Evolutionary conservation across 2,113 vertebrate genomes (phyloP).

Genomic region (Phodopus roborovskii): DNA sequence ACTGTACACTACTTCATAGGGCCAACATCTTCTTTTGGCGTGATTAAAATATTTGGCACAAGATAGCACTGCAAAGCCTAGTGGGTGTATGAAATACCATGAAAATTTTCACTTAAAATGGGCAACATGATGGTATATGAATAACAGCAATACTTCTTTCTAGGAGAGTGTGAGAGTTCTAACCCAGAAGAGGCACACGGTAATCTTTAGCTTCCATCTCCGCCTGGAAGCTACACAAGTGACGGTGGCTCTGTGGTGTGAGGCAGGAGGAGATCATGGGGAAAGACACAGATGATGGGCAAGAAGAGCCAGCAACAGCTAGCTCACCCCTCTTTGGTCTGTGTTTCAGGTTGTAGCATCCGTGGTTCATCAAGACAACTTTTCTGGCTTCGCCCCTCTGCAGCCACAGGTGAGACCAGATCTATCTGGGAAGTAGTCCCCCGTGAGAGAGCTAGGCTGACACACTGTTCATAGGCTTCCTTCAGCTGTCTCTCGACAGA

Average conservation of each 20-base stretch:
- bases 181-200: background rate
- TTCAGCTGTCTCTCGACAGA: fast-evolving
- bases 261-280: background rate
- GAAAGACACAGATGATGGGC: fast-evolving
- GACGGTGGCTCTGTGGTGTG: too few relatives aligned
- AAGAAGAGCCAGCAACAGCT: fast-evolving
- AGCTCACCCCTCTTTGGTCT: background rate
- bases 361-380: conserved; percentile 92
- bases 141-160: background rate
- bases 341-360: conserved; percentile 93
- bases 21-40: background rate
- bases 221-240: background rate
- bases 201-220: background rate
- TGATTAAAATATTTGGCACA: background rate
- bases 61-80: background rate
- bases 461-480: background rate
- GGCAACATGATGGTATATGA: background rate
- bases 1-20: too few relatives aligned
- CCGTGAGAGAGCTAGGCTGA: background rate
- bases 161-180: background rate
- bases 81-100: background rate
- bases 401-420: conserved; percentile 92
- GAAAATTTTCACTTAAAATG: background rate
- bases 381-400: conserved; percentile 96
- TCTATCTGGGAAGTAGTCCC: background rate